Evolutionary conservation across 1,140 invertebrate species (phyloP), one percentile per base, ranked within the genome.

Genomic region (Drosophila littoralis): DNA sequence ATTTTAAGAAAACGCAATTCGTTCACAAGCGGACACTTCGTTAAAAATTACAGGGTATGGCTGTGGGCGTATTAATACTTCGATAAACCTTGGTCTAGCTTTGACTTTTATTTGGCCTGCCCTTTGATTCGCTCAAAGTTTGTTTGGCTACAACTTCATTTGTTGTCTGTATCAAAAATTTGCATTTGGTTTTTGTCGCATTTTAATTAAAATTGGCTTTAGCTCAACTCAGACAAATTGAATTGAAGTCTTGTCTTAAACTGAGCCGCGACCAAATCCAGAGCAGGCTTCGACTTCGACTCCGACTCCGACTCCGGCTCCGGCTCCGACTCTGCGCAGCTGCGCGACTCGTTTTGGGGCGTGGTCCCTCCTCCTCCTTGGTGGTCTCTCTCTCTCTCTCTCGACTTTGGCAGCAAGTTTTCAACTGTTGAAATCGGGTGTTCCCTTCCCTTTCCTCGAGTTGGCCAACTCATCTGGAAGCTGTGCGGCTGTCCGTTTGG

Each of bases 341-440:
- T 88, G 84, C 77, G 84, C 79, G 80, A 88, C 83, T 89, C 75
- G 83, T 89, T 88, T 86, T 84, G 83, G 83, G 84, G 83, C 89
- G 84, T 88, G 22, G 22, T 3, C 22, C 22, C 22, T 22, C 22
- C 22, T 0, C 22, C 22, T 78, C 67, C 74, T 66, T 78, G 81
- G 74, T 71, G 75, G 75, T 78, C 60, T 33, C 45, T 3, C 35
- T 32, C 32, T 71, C 71, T 78, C 60, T 33, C 45, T 3, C 35
- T 32, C 32, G 48, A 10, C 55, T 42, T 43, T 54, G 61, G 35
- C 50, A 10, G 52, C 59, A 8, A 40, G 28, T 51, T 28, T 5
- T 45, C 55, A 63, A 63, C 63, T 86, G 79, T 79, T 86, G n/a
- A n/a, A n/a, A n/a, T n/a, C n/a, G n/a, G n/a, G n/a, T n/a, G n/a